Conservation (phyloP, 2,888 invertebrate genomes). For the Pristionchus exspectatus region DNA sequence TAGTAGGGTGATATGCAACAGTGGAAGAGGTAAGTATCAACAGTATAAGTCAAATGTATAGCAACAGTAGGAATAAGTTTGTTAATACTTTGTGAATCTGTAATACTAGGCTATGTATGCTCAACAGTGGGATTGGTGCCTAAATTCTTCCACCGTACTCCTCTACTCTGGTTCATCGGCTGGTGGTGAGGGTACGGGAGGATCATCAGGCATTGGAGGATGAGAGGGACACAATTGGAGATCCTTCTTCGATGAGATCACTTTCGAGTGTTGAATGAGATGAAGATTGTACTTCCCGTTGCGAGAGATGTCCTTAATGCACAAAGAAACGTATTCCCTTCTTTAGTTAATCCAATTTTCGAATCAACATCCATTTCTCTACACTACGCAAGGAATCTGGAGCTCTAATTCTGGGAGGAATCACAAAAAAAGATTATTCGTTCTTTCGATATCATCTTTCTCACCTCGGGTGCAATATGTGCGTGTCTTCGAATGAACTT, state of each 20-base stretch:
- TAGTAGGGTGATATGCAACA: slow-evolving; percentile 34
- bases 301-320: slow-evolving; percentile 61
- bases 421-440: background rate
- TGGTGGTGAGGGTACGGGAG: slow-evolving; percentile 49
- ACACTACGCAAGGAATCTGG: too few species aligned
- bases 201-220: slow-evolving; percentile 31
- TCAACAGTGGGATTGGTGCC: background rate
- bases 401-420: too few species aligned
- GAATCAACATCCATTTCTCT: too few species aligned
- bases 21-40: slow-evolving; percentile 14
- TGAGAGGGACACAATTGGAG: slow-evolving; percentile 59
- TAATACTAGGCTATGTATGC: background rate
- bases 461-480: slow-evolving; percentile 66
- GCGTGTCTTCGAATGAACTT: slow-evolving; percentile 83
- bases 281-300: slow-evolving; percentile 68
- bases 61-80: slow-evolving; percentile 30
- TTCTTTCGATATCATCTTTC: background rate
- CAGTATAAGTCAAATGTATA: slow-evolving; percentile 1
- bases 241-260: slow-evolving; percentile 64
- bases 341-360: background rate
- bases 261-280: slow-evolving; percentile 63
- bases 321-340: background rate
- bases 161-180: background rate
- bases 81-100: background rate
- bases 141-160: background rate